Conservation (phyloP, 23 tunicate species). For the Halocynthia aurantium region DNA sequence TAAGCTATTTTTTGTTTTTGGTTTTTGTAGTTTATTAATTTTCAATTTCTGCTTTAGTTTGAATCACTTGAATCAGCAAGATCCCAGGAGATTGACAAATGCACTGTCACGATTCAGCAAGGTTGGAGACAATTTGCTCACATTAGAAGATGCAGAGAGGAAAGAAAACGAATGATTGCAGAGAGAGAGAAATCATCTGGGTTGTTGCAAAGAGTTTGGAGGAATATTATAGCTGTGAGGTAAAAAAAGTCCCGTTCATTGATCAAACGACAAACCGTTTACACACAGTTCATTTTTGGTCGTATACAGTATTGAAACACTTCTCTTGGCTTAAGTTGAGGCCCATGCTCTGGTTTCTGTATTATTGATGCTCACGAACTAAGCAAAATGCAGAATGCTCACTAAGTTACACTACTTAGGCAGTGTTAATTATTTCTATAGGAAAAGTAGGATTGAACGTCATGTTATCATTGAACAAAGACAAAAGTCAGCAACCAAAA, state of each 20-base stretch:
- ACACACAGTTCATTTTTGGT: too few species aligned
- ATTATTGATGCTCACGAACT: too few species aligned
- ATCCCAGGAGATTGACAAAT: slow-evolving; percentile 20
- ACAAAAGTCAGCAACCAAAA: neutral
- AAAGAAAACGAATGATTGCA: slow-evolving; percentile 22
- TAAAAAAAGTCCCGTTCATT: neutral
- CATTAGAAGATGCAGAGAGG: slow-evolving; percentile 16
- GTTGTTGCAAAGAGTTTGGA: slow-evolving; percentile 42
- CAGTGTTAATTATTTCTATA: neutral
- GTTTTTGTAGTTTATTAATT: neutral
- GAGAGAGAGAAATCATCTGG: slow-evolving; percentile 30
- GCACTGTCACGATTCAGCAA: slow-evolving; percentile 22
- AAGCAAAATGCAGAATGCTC: too few species aligned
- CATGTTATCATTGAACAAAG: neutral
- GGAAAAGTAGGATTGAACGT: slow-evolving; percentile 3
- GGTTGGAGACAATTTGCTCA: slow-evolving; percentile 26
- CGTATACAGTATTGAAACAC: too few species aligned
- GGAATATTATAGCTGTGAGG: slow-evolving; percentile 14
- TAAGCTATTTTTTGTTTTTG: neutral
- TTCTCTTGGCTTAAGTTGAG: too few species aligned
- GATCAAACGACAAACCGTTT: too few species aligned
- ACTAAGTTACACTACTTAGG: too few species aligned
- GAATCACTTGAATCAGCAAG: slow-evolving; percentile 41
- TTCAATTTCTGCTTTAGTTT: slow-evolving; percentile 22
- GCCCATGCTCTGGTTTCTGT: too few species aligned